phyloP scores from a whole-genome alignment of 2,888 invertebrate genomes.

The Pseudolycoriella hygida region DNA sequence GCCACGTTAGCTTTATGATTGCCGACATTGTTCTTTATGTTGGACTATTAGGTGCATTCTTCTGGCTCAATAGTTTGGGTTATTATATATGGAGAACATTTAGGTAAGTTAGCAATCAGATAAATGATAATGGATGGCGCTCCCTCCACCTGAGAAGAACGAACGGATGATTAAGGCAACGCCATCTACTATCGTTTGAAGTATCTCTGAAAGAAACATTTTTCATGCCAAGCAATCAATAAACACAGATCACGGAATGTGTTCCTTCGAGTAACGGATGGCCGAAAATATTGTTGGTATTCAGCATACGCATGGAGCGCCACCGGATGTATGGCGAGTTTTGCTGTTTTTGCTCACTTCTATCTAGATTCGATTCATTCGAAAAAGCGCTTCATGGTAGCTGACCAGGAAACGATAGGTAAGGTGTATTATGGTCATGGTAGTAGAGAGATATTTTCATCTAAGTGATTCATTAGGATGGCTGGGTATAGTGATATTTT shows the following conservation, averaged over 20 bases:
- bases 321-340: conserved; percentile 47
- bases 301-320: conserved; percentile 65
- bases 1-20: conserved; percentile 55
- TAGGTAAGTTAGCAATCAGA: conserved; percentile 32
- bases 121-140: no score
- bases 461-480: conserved; percentile 35
- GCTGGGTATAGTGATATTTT: conserved; percentile 66
- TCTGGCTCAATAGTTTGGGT: conserved; percentile 73
- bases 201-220: no score
- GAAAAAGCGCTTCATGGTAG: conserved; percentile 35
- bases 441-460: not conserved
- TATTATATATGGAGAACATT: conserved; percentile 82
- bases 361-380: conserved; percentile 48
- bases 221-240: no score
- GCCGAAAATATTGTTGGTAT: conserved; percentile 73
- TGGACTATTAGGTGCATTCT: conserved; percentile 61
- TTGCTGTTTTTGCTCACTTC: conserved; percentile 68
- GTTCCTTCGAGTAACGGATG: conserved; percentile 67
- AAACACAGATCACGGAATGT: conserved; percentile 67
- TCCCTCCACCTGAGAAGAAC: no score
- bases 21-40: conserved; percentile 60
- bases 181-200: no score
- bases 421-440: conserved; percentile 12
- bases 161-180: no score
- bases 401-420: conserved; percentile 58